Percentiles rank a stretch among this genome's conserved stretches.
These are phyloP conservation scores for Platynereis dumerilii DNA, from an alignment of 2,888 invertebrate genomes.

Conservation along the genomic window DNA sequence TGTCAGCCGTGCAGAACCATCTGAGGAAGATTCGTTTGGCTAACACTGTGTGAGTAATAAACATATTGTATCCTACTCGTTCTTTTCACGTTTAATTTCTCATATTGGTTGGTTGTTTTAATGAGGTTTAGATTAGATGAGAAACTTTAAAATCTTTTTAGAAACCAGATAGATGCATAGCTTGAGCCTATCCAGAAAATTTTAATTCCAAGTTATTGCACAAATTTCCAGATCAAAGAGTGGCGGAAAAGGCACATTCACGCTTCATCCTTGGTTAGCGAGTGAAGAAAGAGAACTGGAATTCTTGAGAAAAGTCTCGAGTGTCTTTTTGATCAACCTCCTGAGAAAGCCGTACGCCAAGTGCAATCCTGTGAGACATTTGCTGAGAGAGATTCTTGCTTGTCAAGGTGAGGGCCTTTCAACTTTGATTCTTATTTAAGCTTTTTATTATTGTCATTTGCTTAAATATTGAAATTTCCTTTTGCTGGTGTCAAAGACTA, in stretches of 20 bases:
- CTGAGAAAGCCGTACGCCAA: constrained; percentile 82
- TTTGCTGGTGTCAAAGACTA: too few relatives aligned
- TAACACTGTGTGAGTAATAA: constrained; percentile 47
- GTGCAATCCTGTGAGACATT: constrained; percentile 75
- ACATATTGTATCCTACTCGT: too few relatives aligned
- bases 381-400: constrained; percentile 82
- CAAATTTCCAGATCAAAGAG: constrained; percentile 6
- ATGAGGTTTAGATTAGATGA: too few relatives aligned
- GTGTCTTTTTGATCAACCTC: constrained; percentile 80
- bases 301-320: constrained; percentile 81
- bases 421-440: too few relatives aligned
- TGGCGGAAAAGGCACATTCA: constrained; percentile 38
- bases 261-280: constrained; percentile 72
- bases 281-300: constrained; percentile 78
- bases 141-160: too few relatives aligned
- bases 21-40: constrained; percentile 84
- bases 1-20: constrained; percentile 81
- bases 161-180: too few relatives aligned
- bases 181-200: too few relatives aligned
- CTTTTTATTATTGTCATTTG: too few relatives aligned
- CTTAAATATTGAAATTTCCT: too few relatives aligned
- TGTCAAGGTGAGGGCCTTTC: constrained; percentile 81
- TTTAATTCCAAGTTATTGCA: too few relatives aligned
- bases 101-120: too few relatives aligned
- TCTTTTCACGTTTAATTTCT: too few relatives aligned